phyloP scores from a whole-genome alignment of 2,888 invertebrate genomes.

The Nephrocerus scutellatus region DNA sequence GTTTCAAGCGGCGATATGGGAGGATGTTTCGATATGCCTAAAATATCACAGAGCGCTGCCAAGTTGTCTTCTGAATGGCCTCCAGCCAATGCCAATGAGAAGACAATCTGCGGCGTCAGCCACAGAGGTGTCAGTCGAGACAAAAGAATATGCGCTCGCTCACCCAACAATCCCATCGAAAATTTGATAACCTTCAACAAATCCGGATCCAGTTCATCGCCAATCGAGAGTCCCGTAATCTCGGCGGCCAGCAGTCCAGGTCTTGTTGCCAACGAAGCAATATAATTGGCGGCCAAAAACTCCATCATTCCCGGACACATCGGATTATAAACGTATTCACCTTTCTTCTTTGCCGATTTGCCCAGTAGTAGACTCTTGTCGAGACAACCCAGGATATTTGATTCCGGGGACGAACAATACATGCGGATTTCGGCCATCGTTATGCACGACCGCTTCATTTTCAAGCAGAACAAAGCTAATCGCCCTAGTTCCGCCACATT shows the following conservation, averaged over 20 bases:
- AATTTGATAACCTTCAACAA: conserved; percentile 47
- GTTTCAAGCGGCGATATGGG: conserved; percentile 43
- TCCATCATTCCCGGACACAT: conserved; percentile 51
- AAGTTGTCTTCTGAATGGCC: conserved; percentile 51
- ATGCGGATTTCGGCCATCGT: conserved; percentile 50
- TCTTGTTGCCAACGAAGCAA: conserved; percentile 51
- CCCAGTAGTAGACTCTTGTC: conserved; percentile 47
- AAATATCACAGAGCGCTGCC: conserved; percentile 50
- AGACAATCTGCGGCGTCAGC: conserved; percentile 51
- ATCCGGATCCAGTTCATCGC: conserved; percentile 48
- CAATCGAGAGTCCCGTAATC: conserved; percentile 37
- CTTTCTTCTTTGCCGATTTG: conserved; percentile 43
- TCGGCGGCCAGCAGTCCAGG: conserved; percentile 50
- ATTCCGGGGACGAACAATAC: conserved; percentile 45
- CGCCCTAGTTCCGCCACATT: conserved; percentile 51
- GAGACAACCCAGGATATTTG: conserved; percentile 48
- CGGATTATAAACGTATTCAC: conserved; percentile 47
- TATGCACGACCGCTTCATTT: conserved; percentile 49
- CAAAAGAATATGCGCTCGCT: conserved; percentile 49
- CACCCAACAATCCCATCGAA: conserved; percentile 50
- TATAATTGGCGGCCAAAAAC: conserved; percentile 53
- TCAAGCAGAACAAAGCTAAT: conserved; percentile 49
- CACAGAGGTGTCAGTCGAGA: conserved; percentile 51
- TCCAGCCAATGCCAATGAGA: conserved; percentile 51
- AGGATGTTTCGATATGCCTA: conserved; percentile 48